Evolutionary conservation across 2,797 vertebrate genomes (phyloP), one percentile per base, ranked within the genome.

Genomic region (Sebastes hubbsi): DNA sequence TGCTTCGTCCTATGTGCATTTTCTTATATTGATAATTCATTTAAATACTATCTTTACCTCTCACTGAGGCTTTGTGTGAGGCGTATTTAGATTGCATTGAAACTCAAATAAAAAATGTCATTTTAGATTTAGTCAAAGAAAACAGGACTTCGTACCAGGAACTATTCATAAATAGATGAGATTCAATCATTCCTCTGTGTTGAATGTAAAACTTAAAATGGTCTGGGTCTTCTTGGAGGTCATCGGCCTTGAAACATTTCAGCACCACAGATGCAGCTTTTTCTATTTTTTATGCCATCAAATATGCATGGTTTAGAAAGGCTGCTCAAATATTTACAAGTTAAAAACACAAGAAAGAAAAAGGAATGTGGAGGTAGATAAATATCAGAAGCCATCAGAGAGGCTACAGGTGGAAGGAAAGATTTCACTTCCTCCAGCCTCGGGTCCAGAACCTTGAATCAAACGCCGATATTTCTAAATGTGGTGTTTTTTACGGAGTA

Each of bases 311-410:
- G 34, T 78, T 87, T 14, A 85, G 88, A 93, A 88, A 92, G 88
- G 90, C 84, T 92, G 77, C 71, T 94, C 78, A 91, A 93, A 93
- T 91, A 94, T 94, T 91, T 88, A 93, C 34, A 58, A 85, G 88
- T 54, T 80, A 79, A 92, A 87, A 91, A 80, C 58, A 88, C 8
- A 72, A 75, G 55, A 29, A 11, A 30, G 84, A 71, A 58, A 72
- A 72, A 30, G 58, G 49, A 73, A 56, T 74, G 24, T 77, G 27
- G 22, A 81, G 63, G 30, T 46, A 36, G 70, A 65, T 72, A 27
- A 55, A 80, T 67, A 66, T 54, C 20, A 58, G 60, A 79, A 36
- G 66, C 70, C 60, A 72, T 85, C 29, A 77, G 49, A 66, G 42
- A 76, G 64, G 61, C 56, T 38, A 62, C 79, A 81, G 82, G 72